These are phyloP conservation scores for Isurus oxyrinchus DNA, from an alignment of 2,113 vertebrate genomes.

Conservation along the genomic window DNA sequence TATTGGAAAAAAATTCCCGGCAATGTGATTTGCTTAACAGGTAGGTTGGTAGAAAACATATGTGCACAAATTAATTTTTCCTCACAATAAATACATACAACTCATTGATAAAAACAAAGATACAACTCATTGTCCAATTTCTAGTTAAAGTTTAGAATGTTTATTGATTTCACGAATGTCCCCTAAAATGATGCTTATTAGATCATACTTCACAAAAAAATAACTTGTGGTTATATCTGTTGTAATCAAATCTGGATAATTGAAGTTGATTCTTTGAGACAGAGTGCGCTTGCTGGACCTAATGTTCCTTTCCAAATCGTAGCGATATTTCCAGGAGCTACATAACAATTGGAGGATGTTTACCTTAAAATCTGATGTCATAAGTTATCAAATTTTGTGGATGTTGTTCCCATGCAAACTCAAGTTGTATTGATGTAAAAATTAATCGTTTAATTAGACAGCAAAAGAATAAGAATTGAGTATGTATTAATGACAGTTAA, in stretches of 20 bases:
- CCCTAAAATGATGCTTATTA: neutral
- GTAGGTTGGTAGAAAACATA: slow-evolving; percentile 48
- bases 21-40: slow-evolving; percentile 67
- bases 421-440: neutral
- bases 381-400: neutral
- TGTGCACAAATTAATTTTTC: neutral
- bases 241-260: neutral
- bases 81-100: neutral
- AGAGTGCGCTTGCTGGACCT: neutral
- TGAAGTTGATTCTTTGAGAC: neutral
- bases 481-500: neutral
- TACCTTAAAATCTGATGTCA: neutral
- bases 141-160: neutral
- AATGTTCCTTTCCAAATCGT: neutral
- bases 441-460: neutral
- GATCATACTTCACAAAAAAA: neutral
- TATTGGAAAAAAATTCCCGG: slow-evolving; percentile 98
- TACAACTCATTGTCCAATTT: neutral
- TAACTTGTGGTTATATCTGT: neutral
- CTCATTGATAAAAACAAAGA: no score
- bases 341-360: neutral
- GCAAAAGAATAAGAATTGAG: neutral
- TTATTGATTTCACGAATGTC: neutral
- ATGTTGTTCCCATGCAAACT: neutral
- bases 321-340: neutral